A percentile compares a stretch with the other conserved stretches of the same genome.
These are phyloP conservation scores for Melinaea marsaeus DNA, from an alignment of 2,888 invertebrate species.

Conservation along the genomic window DNA sequence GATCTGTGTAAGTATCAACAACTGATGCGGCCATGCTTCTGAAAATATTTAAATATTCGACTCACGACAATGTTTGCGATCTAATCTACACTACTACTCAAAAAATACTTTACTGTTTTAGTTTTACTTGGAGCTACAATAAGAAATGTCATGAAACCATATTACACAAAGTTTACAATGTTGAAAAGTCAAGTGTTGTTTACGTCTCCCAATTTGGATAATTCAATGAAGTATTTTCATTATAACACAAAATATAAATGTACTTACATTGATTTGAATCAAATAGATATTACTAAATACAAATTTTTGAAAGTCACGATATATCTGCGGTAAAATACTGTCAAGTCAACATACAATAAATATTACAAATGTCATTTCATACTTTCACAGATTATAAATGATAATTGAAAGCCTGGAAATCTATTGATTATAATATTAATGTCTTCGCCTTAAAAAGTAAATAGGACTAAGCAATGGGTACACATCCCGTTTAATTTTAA, in stretches of 20 bases:
- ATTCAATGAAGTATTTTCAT: too few species aligned
- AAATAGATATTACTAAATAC: constrained; percentile 25
- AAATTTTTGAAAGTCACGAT: constrained; percentile 61
- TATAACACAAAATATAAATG: background rate
- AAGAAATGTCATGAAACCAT: too few species aligned
- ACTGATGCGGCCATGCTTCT: constrained; percentile 63
- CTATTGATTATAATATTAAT: too few species aligned
- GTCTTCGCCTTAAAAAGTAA: too few species aligned
- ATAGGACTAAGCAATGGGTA: too few species aligned
- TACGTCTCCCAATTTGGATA: too few species aligned
- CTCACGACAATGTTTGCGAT: background rate
- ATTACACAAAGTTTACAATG: background rate
- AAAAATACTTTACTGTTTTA: too few species aligned
- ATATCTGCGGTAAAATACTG: constrained; percentile 34
- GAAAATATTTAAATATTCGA: constrained; percentile 9
- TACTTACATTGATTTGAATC: constrained; percentile 13
- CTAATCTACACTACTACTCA: too few species aligned
- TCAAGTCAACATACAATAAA: constrained; percentile 19
- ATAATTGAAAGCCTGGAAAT: too few species aligned
- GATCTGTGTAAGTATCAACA: constrained; percentile 60
- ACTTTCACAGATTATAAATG: constrained; percentile 9
- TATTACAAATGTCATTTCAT: background rate
- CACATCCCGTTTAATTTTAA: too few species aligned
- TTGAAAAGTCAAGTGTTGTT: background rate
- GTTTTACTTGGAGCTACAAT: too few species aligned